These are phyloP conservation scores for Akabosia matsudoensis DNA, from an alignment of 1,140 invertebrate genomes.

Conservation along the genomic window DNA sequence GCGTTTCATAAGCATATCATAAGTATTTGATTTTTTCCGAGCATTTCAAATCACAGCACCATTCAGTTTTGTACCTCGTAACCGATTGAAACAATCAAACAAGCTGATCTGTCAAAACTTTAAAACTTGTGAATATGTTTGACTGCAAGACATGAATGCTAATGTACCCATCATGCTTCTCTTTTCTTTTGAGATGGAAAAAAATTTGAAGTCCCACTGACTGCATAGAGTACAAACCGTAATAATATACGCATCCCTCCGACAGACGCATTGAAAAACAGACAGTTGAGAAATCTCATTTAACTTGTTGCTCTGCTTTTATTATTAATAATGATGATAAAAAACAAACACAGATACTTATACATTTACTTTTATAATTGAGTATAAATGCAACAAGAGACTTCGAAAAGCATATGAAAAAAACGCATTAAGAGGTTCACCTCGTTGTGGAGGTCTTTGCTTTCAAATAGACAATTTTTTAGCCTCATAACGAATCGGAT, in stretches of 20 bases:
- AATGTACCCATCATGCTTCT: neutral
- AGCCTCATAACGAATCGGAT: neutral
- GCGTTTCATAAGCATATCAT: neutral
- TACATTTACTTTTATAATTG: neutral
- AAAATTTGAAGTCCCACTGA: neutral
- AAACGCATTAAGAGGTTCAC: neutral
- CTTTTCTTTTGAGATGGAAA: neutral
- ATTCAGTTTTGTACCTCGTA: neutral
- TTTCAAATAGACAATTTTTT: neutral
- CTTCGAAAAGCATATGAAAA: neutral
- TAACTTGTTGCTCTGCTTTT: neutral
- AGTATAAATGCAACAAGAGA: neutral
- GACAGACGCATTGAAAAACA: neutral
- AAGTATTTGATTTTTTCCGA: neutral
- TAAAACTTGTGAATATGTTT: slow-evolving; percentile 11
- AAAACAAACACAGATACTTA: slow-evolving; percentile 5
- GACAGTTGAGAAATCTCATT: slow-evolving; percentile 10
- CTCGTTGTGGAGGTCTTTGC: neutral
- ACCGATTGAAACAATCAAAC: slow-evolving; percentile 9
- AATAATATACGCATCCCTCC: neutral
- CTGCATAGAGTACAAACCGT: neutral
- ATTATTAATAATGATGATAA: too few relatives aligned
- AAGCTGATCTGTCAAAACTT: slow-evolving; percentile 20
- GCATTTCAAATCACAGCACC: neutral
- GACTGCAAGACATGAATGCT: slow-evolving; percentile 7